phyloP scores from a whole-genome alignment of 1,140 invertebrate species.

The Bombus impatiens region DNA sequence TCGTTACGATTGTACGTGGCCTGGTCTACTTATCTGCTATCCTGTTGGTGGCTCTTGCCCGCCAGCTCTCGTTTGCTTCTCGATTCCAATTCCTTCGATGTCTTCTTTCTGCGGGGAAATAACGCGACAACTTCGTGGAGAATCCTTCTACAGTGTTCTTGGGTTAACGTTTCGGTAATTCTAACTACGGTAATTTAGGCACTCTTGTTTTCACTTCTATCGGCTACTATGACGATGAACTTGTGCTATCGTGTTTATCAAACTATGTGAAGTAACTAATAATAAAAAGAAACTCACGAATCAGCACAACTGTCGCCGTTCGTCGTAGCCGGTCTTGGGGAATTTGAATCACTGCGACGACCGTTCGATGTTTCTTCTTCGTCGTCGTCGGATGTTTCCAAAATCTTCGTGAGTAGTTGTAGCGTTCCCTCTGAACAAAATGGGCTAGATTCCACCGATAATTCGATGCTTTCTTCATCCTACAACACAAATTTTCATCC shows the following conservation, averaged over 20 bases:
- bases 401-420: constrained; percentile 60
- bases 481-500: constrained; percentile 29
- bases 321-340: constrained; percentile 30
- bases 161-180: not conserved
- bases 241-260: not conserved
- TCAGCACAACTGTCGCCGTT: constrained; percentile 62
- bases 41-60: constrained; percentile 41
- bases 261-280: not conserved
- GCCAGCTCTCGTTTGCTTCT: constrained; percentile 45
- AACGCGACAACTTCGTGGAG: constrained; percentile 5
- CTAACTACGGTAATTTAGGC: not conserved
- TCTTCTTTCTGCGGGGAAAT: constrained; percentile 38
- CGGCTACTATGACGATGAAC: not conserved
- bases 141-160: not conserved
- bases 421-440: constrained; percentile 64
- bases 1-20: constrained; percentile 48
- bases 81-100: constrained; percentile 24
- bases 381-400: constrained; percentile 70
- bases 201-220: not conserved
- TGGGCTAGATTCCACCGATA: constrained; percentile 60
- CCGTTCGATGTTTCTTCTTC: constrained; percentile 50
- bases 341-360: constrained; percentile 29
- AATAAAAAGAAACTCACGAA: constrained; percentile 50
- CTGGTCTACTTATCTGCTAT: constrained; percentile 76
- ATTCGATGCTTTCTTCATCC: constrained; percentile 75